These are phyloP conservation scores for Elaeidobius kamerunicus DNA, from an alignment of 2,888 invertebrate genomes.

Conservation along the genomic window DNA sequence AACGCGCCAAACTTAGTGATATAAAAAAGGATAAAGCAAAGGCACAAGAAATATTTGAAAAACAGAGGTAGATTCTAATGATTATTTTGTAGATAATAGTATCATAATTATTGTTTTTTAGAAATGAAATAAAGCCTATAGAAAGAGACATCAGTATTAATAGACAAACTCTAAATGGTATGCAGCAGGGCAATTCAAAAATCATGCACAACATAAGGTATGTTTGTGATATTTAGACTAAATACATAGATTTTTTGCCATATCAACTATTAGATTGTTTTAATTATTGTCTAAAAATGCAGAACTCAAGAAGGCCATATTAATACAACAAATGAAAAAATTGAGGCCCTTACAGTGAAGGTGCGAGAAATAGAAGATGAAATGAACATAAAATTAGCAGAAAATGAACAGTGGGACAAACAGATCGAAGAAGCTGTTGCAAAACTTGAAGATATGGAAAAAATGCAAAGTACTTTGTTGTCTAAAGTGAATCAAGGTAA, in stretches of 20 bases:
- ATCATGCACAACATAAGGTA: constrained; percentile 47
- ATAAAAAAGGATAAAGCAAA: constrained; percentile 50
- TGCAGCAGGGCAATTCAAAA: constrained; percentile 40
- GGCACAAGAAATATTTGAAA: constrained; percentile 49
- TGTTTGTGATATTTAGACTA: constrained; percentile 14
- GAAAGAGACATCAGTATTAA: constrained; percentile 51
- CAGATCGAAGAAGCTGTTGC: constrained; percentile 52
- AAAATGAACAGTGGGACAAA: constrained; percentile 52
- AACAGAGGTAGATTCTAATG: constrained; percentile 41
- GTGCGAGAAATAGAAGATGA: constrained; percentile 49
- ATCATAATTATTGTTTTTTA: constrained; percentile 7
- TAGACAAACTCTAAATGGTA: constrained; percentile 40
- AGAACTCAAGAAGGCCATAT: constrained; percentile 35
- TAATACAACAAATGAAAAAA: constrained; percentile 36
- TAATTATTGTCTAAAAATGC: background rate
- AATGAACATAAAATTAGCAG: constrained; percentile 51
- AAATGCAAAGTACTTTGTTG: constrained; percentile 50
- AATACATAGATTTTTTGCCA: background rate
- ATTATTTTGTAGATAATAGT: background rate
- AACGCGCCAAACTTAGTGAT: constrained; percentile 53
- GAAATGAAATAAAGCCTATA: constrained; percentile 50
- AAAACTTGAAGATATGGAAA: constrained; percentile 54
- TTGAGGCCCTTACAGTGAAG: constrained; percentile 46
- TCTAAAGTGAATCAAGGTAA: constrained; percentile 34
- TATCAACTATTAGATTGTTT: background rate